Evolutionary conservation across 2,113 vertebrate species (phyloP).

Genomic region (Condylura cristata): DNA sequence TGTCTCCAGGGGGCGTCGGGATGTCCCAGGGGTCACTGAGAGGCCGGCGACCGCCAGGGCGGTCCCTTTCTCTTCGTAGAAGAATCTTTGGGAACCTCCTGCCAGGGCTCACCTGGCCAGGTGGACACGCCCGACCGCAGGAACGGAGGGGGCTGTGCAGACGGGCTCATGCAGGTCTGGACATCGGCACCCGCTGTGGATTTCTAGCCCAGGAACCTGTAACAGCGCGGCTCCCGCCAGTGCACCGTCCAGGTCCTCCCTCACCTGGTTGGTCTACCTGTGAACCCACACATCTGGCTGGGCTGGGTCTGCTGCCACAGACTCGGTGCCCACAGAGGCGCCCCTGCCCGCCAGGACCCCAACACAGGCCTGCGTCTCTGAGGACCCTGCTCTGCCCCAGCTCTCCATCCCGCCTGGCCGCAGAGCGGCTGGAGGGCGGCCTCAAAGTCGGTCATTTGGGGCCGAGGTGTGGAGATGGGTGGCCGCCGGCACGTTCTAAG

Average conservation of each 20-base stretch:
- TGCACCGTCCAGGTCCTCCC: neutral
- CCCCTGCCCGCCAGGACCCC: neutral
- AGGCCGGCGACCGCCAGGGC: too few species aligned
- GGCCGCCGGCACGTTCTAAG: neutral
- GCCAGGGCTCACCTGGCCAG: neutral
- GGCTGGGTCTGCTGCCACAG: neutral
- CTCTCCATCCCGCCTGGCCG: neutral
- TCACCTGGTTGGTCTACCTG: neutral
- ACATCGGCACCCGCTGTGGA: neutral
- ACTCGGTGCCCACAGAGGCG: neutral
- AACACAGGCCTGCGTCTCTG: neutral
- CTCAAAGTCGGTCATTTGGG: neutral
- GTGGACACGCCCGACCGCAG: neutral
- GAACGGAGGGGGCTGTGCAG: neutral
- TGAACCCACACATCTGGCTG: neutral
- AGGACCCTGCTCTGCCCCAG: neutral
- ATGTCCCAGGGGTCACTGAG: too few species aligned
- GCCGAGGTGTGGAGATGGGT: fast-evolving
- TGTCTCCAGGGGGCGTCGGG: too few species aligned
- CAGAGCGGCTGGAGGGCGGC: neutral
- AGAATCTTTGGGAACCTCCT: too few species aligned
- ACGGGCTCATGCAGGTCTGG: neutral
- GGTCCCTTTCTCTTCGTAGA: neutral
- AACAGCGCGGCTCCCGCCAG: too few species aligned
- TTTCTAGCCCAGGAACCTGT: too few species aligned